Evolutionary conservation across 2,797 vertebrate genomes (phyloP).

Genomic region (Phoebastria nigripes): DNA sequence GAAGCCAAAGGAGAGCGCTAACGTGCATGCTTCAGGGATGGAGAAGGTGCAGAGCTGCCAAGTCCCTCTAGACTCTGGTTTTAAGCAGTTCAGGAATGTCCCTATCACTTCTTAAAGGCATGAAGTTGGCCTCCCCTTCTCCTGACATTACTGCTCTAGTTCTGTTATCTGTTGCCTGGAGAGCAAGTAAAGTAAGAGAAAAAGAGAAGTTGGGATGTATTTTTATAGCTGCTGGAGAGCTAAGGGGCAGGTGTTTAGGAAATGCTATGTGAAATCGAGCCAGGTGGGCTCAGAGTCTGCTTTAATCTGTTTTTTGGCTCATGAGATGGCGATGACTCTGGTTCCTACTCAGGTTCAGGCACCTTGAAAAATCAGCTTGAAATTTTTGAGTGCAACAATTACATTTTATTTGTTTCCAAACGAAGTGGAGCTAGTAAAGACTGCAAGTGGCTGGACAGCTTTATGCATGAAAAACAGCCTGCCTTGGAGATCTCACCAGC

Average conservation of each 20-base stretch:
- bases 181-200: neutral
- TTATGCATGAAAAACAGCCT: neutral
- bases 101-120: neutral
- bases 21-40: neutral
- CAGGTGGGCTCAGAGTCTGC: neutral
- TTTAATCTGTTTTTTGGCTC: slow-evolving; percentile 18
- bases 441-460: neutral
- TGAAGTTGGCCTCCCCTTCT: neutral
- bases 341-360: neutral
- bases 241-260: slow-evolving; percentile 1
- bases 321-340: neutral
- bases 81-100: neutral
- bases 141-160: neutral
- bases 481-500: neutral
- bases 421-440: neutral
- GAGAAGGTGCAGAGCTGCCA: neutral
- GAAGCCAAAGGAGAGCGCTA: neutral
- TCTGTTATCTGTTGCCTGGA: neutral
- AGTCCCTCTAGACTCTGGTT: neutral
- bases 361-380: neutral
- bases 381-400: neutral
- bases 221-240: slow-evolving; percentile 19
- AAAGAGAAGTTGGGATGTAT: neutral
- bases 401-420: accelerated
- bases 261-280: neutral